phyloP scores from a whole-genome alignment of 2,888 invertebrate genomes.

The Epinotia brunnichana region DNA sequence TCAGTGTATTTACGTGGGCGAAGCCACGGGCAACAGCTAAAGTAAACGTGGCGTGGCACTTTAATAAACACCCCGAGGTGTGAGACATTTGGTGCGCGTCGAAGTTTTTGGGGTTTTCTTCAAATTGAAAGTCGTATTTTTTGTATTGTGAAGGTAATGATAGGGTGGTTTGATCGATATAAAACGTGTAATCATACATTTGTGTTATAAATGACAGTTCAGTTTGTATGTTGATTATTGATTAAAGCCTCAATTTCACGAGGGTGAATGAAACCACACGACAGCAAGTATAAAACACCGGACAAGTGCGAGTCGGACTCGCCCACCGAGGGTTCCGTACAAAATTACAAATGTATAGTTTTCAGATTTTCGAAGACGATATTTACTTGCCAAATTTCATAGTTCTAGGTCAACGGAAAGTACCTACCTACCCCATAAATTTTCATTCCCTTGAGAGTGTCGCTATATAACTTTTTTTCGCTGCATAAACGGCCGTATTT shows the following conservation, averaged over 20 bases:
- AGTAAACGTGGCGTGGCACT: not conserved
- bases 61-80: conserved; percentile 64
- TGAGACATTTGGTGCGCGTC: conserved; percentile 66
- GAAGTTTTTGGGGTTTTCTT: conserved; percentile 28
- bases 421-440: no score
- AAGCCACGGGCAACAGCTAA: conserved; percentile 1
- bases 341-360: no score
- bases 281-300: not conserved
- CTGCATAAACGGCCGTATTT: no score
- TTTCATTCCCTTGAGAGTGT: no score
- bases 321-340: no score
- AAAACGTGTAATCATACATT: conserved; percentile 33
- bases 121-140: conserved; percentile 39
- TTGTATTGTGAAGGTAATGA: conserved; percentile 35
- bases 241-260: not conserved
- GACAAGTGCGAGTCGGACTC: no score
- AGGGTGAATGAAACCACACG: not conserved
- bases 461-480: no score
- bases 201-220: conserved; percentile 32
- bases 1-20: conserved; percentile 4
- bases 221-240: conserved; percentile 1
- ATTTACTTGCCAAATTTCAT: no score
- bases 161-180: conserved; percentile 35
- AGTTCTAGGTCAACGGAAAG: no score
- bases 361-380: no score